A percentile compares a stretch with the other conserved stretches of the same genome.
Evolutionary conservation across 2,797 vertebrate species (phyloP).

Genomic region (Novumbra hubbsi): DNA sequence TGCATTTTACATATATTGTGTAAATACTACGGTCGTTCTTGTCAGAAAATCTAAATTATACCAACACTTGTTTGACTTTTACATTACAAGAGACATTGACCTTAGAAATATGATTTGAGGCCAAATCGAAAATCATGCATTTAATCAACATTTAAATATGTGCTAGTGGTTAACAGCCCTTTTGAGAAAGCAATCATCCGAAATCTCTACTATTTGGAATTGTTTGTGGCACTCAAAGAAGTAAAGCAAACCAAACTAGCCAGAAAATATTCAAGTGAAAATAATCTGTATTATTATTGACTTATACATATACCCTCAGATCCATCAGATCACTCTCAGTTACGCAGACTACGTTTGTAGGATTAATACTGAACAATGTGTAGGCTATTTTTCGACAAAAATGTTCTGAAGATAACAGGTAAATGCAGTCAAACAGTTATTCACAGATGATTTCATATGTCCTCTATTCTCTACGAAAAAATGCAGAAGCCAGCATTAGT

Average conservation of each 20-base stretch:
- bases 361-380: too few relatives aligned
- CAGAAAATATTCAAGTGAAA: background rate
- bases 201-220: background rate
- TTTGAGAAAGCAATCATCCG: too few relatives aligned
- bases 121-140: too few relatives aligned
- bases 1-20: too few relatives aligned
- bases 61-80: too few relatives aligned
- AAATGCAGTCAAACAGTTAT: background rate
- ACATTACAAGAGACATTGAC: too few relatives aligned
- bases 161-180: too few relatives aligned
- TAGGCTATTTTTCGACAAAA: background rate
- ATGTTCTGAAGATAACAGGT: background rate
- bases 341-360: too few relatives aligned
- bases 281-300: background rate
- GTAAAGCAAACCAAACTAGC: background rate
- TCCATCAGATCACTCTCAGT: background rate
- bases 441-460: background rate
- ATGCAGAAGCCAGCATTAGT: background rate
- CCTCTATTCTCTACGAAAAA: background rate
- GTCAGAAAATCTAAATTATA: too few relatives aligned
- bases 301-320: background rate
- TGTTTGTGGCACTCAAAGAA: background rate
- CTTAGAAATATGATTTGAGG: too few relatives aligned
- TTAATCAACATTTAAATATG: too few relatives aligned
- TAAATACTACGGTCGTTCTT: too few relatives aligned